Evolutionary conservation across 2,888 invertebrate species (phyloP).

Genomic region (Cheilosia impressa): DNA sequence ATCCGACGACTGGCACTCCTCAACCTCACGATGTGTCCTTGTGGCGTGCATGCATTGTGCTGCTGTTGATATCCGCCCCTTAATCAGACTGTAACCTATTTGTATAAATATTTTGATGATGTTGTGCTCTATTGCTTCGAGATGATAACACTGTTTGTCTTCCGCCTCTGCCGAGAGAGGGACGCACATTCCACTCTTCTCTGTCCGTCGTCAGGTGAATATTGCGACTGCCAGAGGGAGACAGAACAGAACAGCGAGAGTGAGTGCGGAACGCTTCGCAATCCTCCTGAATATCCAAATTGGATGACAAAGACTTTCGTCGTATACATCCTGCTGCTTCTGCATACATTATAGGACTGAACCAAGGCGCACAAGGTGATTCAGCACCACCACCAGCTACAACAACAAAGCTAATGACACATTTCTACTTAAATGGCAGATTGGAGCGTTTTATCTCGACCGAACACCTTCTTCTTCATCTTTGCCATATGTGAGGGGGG

Average conservation of each 20-base stretch:
- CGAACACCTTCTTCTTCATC: slow-evolving; percentile 75
- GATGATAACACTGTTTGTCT: slow-evolving; percentile 75
- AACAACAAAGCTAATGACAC: slow-evolving; percentile 72
- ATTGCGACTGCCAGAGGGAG: background rate
- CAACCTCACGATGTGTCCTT: slow-evolving; percentile 37
- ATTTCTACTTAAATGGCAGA: slow-evolving; percentile 74
- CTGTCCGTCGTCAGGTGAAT: slow-evolving; percentile 32
- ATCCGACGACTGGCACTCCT: slow-evolving; percentile 37
- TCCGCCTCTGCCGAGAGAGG: slow-evolving; percentile 47
- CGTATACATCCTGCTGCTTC: slow-evolving; percentile 8
- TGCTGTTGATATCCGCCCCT: slow-evolving; percentile 74
- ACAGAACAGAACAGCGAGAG: background rate
- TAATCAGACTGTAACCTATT: slow-evolving; percentile 75
- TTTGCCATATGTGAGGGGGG: slow-evolving; percentile 34
- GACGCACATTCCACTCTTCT: slow-evolving; percentile 1
- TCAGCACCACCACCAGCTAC: slow-evolving; percentile 17
- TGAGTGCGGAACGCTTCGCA: slow-evolving; percentile 57
- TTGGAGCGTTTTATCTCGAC: slow-evolving; percentile 72
- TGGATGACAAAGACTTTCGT: slow-evolving; percentile 73
- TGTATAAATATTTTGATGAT: slow-evolving; percentile 76
- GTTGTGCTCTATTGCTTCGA: slow-evolving; percentile 75
- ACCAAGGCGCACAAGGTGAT: slow-evolving; percentile 2
- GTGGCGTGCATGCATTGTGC: slow-evolving; percentile 63
- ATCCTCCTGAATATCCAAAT: slow-evolving; percentile 72
- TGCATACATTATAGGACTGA: slow-evolving; percentile 40